phyloP scores from a whole-genome alignment of 2,113 vertebrate genomes.

The Steatornis caripensis region DNA sequence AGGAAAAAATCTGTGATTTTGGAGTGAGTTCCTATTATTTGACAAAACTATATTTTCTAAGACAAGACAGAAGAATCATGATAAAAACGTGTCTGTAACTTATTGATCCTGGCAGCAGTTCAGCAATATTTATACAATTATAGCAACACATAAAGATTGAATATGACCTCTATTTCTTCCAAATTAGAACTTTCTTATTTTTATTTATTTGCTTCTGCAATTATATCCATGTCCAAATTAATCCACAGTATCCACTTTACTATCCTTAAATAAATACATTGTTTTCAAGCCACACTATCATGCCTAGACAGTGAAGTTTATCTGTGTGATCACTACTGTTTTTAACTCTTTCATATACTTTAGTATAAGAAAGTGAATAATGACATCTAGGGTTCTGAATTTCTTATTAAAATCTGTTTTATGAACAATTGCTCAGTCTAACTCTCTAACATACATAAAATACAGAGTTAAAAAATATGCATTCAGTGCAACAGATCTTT shows the following conservation, averaged over 20 bases:
- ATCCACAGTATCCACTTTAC: neutral
- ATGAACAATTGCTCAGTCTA: neutral
- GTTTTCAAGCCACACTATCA: too few relatives aligned
- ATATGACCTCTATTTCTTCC: neutral
- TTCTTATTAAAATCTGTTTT: neutral
- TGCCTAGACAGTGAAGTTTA: neutral
- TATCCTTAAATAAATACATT: neutral
- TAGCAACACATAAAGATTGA: neutral
- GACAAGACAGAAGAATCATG: neutral
- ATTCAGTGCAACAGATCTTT: neutral
- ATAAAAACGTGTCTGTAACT: neutral
- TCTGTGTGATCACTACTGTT: neutral
- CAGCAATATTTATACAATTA: neutral
- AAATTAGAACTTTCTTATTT: neutral
- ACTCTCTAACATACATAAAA: neutral
- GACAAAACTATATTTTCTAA: neutral
- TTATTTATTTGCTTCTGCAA: neutral
- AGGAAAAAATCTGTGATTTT: neutral
- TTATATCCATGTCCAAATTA: neutral
- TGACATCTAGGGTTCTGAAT: neutral
- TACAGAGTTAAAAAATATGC: neutral
- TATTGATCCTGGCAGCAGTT: neutral
- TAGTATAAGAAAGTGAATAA: neutral
- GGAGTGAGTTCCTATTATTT: neutral
- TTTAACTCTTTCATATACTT: neutral